Base-by-base conservation (phyloP, 2,888 invertebrate genomes). In the Eumacrocentrus americanus region DNA sequence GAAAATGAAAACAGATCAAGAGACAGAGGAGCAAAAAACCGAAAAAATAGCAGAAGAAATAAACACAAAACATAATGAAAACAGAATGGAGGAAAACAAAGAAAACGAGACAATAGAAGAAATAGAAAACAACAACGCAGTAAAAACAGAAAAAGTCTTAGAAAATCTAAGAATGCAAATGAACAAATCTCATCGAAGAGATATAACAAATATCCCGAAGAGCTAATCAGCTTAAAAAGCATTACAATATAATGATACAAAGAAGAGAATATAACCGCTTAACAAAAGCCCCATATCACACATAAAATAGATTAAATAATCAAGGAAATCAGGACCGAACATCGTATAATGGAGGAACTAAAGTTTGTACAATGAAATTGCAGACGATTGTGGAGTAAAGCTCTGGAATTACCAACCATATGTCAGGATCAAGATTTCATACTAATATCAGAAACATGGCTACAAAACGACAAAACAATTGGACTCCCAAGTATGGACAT, bases 281-380 rank as follows among this genome's bases (percentile, higher is more conserved):
- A n/a, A n/a, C n/a, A n/a, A n/a, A n/a, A n/a, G n/a, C n/a, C n/a
- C n/a, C n/a, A n/a, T n/a, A n/a, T n/a, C 29, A 29, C 7, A 29
- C 29, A 6, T 29, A 29, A 4, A 29, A 4, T 2, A 12, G 47
- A 54, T 14, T 47, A 53, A 4, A 7, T 44, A 9, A 3, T 1
- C 1, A 46, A 52, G 9, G 2, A 46, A 16, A 52, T 52, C 16
- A 58, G 46, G 12, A 23, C 46, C 1, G 51, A 58, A 1, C 5
- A 44, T 1, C 46, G 20, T 14, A 16, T 59, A 29, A 4, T 14
- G 37, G 14, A 16, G 34, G 2, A 37, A 20, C 3, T 55, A 29
- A 46, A 44, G 1, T 9, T 55, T 1, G 46, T 12, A 9, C 56
- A 56, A 47, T 56, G 56, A 47, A 56, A 56, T 11, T 54, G 44